Evolutionary conservation across 2,113 vertebrate genomes (phyloP), one percentile per base, ranked within the genome.

Genomic region (Macheiramphus alcinus): DNA sequence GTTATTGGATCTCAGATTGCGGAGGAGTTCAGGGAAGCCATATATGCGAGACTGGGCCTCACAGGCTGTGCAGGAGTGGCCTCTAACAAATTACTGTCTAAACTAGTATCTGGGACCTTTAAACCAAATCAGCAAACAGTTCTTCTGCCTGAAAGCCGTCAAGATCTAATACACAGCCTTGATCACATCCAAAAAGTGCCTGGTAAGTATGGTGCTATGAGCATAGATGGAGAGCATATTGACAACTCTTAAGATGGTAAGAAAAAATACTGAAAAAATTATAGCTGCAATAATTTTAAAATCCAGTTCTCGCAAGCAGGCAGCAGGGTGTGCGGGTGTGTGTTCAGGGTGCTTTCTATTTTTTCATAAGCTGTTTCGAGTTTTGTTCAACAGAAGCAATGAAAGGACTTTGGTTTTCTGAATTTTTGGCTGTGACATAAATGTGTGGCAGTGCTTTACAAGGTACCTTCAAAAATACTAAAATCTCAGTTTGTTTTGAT

Each of bases 81-180:
- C 55, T 95, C 97, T 10, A 99, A 98, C 90, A 99, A 99, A 78
- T 86, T 99, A 4, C 74, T 99, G 76, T 98, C 99, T 74, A 99
- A 99, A 94, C 97, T 99, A 78, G 99, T 99, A 53, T 99, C 98
- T 9, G 99, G 99, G 9, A 93, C 97, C 40, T 99, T 99, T 88
- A 99, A 99, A 95, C 99, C 99, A 67, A 99, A 99, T 91, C 99
- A 99, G 42, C 99, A 99, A 97, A 99, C 99, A 3, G 94, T 98
- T 23, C 97, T 99, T 42, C 84, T 99, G 52, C 98, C 98, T 7
- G 98, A 99, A 67, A 98, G 98, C 76, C 86, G 95, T 63, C 84
- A 81, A 15, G 96, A 98, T 87, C 96, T 99, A 19, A 95, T 99
- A 84, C 80, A 56, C 27, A 90, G 95, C 90, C 98, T 99, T 26